Percentiles rank a stretch among this genome's conserved stretches.
phyloP scores from a whole-genome alignment of 2,888 invertebrate genomes.

The Himalopsyche anomala region DNA sequence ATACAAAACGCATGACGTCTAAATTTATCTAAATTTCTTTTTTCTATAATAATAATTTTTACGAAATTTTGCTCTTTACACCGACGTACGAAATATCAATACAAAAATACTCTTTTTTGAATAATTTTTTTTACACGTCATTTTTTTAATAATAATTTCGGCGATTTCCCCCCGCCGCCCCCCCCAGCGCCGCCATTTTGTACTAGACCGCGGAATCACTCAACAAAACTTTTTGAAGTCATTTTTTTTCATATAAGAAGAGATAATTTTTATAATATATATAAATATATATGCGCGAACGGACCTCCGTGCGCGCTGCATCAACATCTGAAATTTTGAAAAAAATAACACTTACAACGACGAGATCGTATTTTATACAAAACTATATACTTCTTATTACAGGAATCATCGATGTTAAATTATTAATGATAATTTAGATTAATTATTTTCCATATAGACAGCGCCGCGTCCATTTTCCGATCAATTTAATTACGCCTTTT shows the following conservation, averaged over 20 bases:
- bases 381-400: conserved; percentile 66
- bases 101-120: conserved; percentile 79
- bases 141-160: conserved; percentile 67
- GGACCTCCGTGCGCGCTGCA: conserved; percentile 58
- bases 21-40: conserved; percentile 77
- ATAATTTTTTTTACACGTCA: conserved; percentile 78
- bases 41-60: conserved; percentile 73
- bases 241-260: conserved; percentile 57
- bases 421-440: conserved; percentile 63
- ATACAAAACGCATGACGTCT: conserved; percentile 78
- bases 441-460: conserved; percentile 52
- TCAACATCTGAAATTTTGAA: conserved; percentile 66
- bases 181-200: conserved; percentile 61
- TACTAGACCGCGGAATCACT: conserved; percentile 63
- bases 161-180: conserved; percentile 58
- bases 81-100: conserved; percentile 79
- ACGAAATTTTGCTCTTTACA: conserved; percentile 79
- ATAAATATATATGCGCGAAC: conserved; percentile 65
- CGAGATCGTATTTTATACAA: conserved; percentile 66
- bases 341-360: conserved; percentile 66
- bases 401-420: conserved; percentile 66
- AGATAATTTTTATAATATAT: conserved; percentile 54
- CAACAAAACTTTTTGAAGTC: conserved; percentile 61
- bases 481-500: neutral
- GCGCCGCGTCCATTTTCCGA: conserved; percentile 41